Conservation (phyloP, 2,888 invertebrate species). For the Cyrtodaria siliqua region DNA sequence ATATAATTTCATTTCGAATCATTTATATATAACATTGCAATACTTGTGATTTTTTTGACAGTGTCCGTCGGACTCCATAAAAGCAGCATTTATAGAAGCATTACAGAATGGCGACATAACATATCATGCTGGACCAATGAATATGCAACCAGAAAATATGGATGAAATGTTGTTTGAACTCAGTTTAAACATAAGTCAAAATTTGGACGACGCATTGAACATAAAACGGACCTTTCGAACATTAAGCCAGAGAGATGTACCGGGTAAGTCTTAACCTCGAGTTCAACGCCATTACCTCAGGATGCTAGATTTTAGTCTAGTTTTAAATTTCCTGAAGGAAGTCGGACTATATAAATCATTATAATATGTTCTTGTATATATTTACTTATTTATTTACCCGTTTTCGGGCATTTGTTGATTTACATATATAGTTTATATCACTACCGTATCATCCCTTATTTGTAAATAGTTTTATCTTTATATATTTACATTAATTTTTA, state of each 20-base stretch:
- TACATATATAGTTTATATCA: too few species aligned
- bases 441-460: too few species aligned
- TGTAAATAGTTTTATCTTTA: too few species aligned
- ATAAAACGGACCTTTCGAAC: slow-evolving; percentile 72
- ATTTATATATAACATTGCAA: too few species aligned
- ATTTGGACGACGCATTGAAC: slow-evolving; percentile 74
- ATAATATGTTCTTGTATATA: too few species aligned
- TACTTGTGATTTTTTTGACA: slow-evolving; percentile 55
- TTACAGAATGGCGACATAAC: slow-evolving; percentile 75
- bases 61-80: slow-evolving; percentile 77
- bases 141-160: slow-evolving; percentile 83
- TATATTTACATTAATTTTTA: too few species aligned
- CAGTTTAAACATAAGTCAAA: slow-evolving; percentile 74
- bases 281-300: not conserved
- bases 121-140: slow-evolving; percentile 85
- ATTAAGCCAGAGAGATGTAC: slow-evolving; percentile 83
- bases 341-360: too few species aligned
- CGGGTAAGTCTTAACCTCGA: slow-evolving; percentile 72
- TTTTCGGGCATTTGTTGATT: too few species aligned
- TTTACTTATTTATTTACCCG: too few species aligned
- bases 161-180: slow-evolving; percentile 73
- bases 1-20: too few species aligned
- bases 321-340: too few species aligned
- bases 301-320: not conserved
- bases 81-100: slow-evolving; percentile 66